Conservation (phyloP, 2,888 invertebrate genomes). For the Lasioglossum villosulum region DNA sequence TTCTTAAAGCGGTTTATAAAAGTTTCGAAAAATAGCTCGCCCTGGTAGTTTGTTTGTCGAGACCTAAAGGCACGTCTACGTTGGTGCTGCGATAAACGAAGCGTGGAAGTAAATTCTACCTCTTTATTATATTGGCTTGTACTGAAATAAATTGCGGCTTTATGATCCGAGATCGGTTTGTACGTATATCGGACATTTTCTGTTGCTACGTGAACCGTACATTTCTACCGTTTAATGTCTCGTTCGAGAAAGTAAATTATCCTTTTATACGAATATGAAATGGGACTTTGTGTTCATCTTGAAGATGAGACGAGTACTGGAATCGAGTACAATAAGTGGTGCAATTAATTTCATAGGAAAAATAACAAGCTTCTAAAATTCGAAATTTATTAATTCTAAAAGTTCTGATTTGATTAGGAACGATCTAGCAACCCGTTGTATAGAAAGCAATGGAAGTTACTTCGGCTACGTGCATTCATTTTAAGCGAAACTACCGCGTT, state of each 20-base stretch:
- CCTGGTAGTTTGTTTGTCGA: constrained; percentile 8
- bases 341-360: not conserved
- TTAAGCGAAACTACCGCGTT: no score
- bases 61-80: constrained; percentile 7
- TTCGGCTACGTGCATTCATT: no score
- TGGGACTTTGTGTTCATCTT: not conserved
- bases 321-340: not conserved
- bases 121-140: not conserved
- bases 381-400: not conserved
- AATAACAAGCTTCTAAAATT: not conserved
- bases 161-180: not conserved
- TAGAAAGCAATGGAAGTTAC: no score
- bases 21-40: constrained; percentile 31
- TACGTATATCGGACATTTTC: not conserved
- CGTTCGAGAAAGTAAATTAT: not conserved
- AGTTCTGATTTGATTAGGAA: no score
- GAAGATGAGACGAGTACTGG: not conserved
- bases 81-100: not conserved
- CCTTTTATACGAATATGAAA: not conserved
- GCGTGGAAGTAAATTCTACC: not conserved
- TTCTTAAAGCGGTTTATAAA: constrained; percentile 25
- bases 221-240: not conserved
- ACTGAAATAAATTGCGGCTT: no score
- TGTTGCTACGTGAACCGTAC: not conserved
- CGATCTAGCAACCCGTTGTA: no score